Evolutionary conservation across 2,797 vertebrate species (phyloP).

Genomic region (Phataginus tricuspis): DNA sequence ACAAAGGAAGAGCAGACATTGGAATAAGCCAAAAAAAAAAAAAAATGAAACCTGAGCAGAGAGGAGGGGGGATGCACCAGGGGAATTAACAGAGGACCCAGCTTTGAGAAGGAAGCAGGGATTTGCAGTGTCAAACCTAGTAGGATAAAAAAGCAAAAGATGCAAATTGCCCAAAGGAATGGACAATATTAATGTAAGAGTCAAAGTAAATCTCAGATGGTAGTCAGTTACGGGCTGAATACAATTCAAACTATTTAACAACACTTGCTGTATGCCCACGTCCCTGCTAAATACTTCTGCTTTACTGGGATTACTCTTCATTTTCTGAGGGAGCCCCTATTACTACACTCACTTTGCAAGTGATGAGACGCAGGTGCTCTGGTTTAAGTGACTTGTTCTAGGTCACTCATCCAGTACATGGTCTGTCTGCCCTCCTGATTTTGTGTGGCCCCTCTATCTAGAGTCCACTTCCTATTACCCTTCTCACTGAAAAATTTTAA

Average conservation of each 20-base stretch:
- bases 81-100: neutral
- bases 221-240: neutral
- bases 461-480: neutral
- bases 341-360: neutral
- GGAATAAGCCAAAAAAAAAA: neutral
- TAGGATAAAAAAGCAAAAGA: neutral
- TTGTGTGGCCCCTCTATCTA: neutral
- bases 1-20: neutral
- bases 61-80: rapidly evolving
- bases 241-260: neutral
- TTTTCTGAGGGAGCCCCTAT: neutral
- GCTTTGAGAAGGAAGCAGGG: neutral
- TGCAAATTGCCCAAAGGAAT: neutral
- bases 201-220: neutral
- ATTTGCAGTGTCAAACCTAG: neutral
- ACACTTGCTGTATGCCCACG: neutral
- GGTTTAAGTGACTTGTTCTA: neutral
- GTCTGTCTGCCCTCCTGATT: neutral
- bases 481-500: neutral
- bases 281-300: neutral
- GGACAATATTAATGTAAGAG: neutral
- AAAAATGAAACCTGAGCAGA: neutral
- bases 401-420: neutral
- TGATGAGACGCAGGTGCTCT: neutral
- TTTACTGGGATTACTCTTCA: neutral